A percentile compares a stretch with the other conserved stretches of the same genome.
phyloP scores from a whole-genome alignment of 2,888 invertebrate genomes.

The Gortyna flavago region DNA sequence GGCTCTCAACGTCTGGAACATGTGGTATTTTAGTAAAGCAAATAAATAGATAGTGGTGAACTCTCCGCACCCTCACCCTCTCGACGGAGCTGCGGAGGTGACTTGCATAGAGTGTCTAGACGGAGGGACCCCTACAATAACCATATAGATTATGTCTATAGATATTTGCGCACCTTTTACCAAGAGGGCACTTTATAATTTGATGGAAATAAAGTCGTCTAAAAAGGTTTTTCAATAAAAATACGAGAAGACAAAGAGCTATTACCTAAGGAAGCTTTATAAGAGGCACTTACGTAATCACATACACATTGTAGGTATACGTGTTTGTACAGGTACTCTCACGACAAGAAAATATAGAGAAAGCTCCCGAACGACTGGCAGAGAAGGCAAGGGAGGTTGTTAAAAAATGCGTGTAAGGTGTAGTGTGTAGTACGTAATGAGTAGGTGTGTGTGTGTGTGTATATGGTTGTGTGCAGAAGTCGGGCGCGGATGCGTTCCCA shows the following conservation, averaged over 20 bases:
- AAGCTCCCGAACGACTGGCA: conserved; percentile 68
- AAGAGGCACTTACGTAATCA: conserved; percentile 43
- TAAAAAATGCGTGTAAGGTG: conserved; percentile 74
- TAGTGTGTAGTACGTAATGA: conserved; percentile 63
- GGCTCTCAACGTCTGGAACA: conserved; percentile 81
- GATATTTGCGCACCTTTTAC: conserved; percentile 68
- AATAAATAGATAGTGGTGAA: conserved; percentile 87
- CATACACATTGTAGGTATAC: conserved; percentile 17
- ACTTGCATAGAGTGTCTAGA: conserved; percentile 89
- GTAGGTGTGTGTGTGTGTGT: conserved; percentile 57
- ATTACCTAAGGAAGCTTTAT: conserved; percentile 31
- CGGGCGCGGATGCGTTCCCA: conserved; percentile 80
- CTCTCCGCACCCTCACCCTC: conserved; percentile 87
- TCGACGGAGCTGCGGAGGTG: conserved; percentile 79
- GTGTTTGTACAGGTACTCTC: conserved; percentile 47
- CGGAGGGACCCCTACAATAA: conserved; percentile 83
- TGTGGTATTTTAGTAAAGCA: conserved; percentile 85
- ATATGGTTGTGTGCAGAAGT: conserved; percentile 68
- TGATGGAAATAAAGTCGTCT: conserved; percentile 34
- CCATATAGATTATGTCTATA: conserved; percentile 71
- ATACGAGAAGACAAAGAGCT: conserved; percentile 22
- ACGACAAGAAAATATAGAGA: conserved; percentile 68
- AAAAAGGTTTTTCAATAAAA: conserved; percentile 28
- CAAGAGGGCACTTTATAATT: conserved; percentile 57
- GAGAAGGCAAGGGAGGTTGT: conserved; percentile 71